phyloP scores from a whole-genome alignment of 2,888 invertebrate species.

The Caenorhabditis angaria region DNA sequence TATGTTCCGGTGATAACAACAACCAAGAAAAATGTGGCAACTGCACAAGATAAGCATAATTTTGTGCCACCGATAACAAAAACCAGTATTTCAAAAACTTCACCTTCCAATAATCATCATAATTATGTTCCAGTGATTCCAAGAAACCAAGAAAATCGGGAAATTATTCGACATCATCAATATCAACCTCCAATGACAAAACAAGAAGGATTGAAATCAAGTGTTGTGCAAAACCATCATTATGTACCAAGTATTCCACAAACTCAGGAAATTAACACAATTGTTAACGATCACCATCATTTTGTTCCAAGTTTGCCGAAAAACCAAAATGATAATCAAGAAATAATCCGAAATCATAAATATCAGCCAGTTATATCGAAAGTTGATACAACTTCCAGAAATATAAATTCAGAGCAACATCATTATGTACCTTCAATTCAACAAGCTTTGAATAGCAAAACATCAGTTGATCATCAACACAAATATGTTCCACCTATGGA shows the following conservation, averaged over 20 bases:
- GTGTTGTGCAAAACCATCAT: conserved; percentile 17
- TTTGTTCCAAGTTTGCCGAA: conserved; percentile 28
- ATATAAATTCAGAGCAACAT: background rate
- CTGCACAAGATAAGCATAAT: background rate
- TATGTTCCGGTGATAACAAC: conserved; percentile 5
- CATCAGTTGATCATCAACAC: conserved; percentile 17
- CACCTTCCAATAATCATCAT: background rate
- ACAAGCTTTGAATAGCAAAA: conserved; percentile 2
- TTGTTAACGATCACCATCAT: conserved; percentile 12
- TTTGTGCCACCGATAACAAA: conserved; percentile 5
- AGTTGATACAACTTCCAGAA: background rate
- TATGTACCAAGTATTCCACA: conserved; percentile 19
- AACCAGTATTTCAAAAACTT: background rate
- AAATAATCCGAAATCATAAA: conserved; percentile 23
- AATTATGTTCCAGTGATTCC: conserved; percentile 10
- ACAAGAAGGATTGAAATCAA: conserved; percentile 6
- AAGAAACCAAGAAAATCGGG: background rate
- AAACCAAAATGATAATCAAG: conserved; percentile 13
- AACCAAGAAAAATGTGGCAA: background rate
- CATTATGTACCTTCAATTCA: conserved; percentile 10
- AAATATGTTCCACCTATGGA: conserved; percentile 15
- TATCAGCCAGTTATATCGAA: conserved; percentile 26
- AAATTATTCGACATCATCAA: conserved; percentile 11
- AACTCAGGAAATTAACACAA: background rate
- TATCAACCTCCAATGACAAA: conserved; percentile 15